Percentiles rank a stretch among this genome's conserved stretches.
These are phyloP conservation scores for Scaptomyza pallida DNA, from an alignment of 1,140 invertebrate species.

Conservation along the genomic window DNA sequence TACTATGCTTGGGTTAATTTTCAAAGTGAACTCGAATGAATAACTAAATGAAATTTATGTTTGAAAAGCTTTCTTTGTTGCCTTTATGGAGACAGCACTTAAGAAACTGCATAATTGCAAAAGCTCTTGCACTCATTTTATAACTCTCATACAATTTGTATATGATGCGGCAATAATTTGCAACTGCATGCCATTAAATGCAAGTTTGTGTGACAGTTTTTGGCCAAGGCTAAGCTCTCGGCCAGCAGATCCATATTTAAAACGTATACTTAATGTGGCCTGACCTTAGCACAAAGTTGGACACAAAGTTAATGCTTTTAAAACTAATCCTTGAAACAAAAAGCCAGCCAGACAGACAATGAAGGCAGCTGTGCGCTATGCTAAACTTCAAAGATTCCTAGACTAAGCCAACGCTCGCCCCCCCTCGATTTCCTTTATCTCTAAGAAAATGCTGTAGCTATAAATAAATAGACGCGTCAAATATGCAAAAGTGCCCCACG, in stretches of 20 bases:
- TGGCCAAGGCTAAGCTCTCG: not conserved
- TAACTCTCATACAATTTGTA: not conserved
- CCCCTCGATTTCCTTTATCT: not conserved
- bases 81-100: not conserved
- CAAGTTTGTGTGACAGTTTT: conserved; percentile 34
- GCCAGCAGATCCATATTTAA: not conserved
- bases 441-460: conserved; percentile 5
- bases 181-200: conserved; percentile 22
- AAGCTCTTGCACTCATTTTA: not conserved
- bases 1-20: no score
- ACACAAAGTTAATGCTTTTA: conserved; percentile 44
- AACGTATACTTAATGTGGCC: conserved; percentile 40
- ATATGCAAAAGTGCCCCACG: conserved; percentile 46
- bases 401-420: not conserved
- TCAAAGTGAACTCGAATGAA: no score
- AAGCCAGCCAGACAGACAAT: conserved; percentile 39
- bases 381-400: conserved; percentile 20
- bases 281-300: conserved; percentile 41
- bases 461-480: conserved; percentile 44
- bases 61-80: not conserved
- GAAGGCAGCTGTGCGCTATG: conserved; percentile 7
- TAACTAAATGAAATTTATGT: not conserved
- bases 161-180: conserved; percentile 14
- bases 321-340: conserved; percentile 47
- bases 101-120: not conserved